Base-by-base conservation (phyloP, 2,888 invertebrate genomes). In the Thymelicus acteon region DNA sequence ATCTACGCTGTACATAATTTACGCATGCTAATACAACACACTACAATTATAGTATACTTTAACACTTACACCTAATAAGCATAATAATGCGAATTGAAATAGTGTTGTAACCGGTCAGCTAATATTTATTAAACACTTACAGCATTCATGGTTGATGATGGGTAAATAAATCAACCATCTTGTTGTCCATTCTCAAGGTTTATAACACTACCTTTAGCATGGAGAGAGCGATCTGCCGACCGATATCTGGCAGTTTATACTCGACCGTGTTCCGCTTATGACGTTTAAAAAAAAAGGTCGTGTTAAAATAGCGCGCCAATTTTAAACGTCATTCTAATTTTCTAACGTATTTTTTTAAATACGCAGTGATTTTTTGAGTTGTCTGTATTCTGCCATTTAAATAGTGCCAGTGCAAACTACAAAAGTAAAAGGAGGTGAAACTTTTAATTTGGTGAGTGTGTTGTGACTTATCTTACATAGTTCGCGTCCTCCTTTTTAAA, bases 401-500 rank as follows among this genome's bases (percentile, higher is more conserved):
- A 58, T 71, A 72, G 77, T 78, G 63, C 72, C 80, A 77, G 78
- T 79, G 57, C 74, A 75, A 66, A 73, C 47, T n/a, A 78, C 75
- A 80, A 89, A 89, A 89, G 88, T 87, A 90, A 89, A 90, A 90
- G 89, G 89, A 87, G 86, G 89, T 89, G 89, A 87, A 84, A 86
- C 85, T 85, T 82, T 78, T 82, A 77, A 80, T 81, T 84, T 80
- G 89, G 90, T 91, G 79, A 90, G 90, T 91, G 79, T 90, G 90
- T 83, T 75, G 76, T 81, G 79, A 78, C 77, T 77, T 66, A 66
- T 66, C 60, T 58, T 71, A 37, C 19, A 71, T 39, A 44, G 65
- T 49, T 47, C 49, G 65, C 47, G 71, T 66, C 71, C 65, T 71
- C 71, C 60, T 71, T 71, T 65, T 71, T 37, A 71, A 71, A 60